A percentile compares a stretch with the other conserved stretches of the same genome.
Evolutionary conservation across 1,140 invertebrate genomes (phyloP).

Genomic region (Zaprionus davidi): DNA sequence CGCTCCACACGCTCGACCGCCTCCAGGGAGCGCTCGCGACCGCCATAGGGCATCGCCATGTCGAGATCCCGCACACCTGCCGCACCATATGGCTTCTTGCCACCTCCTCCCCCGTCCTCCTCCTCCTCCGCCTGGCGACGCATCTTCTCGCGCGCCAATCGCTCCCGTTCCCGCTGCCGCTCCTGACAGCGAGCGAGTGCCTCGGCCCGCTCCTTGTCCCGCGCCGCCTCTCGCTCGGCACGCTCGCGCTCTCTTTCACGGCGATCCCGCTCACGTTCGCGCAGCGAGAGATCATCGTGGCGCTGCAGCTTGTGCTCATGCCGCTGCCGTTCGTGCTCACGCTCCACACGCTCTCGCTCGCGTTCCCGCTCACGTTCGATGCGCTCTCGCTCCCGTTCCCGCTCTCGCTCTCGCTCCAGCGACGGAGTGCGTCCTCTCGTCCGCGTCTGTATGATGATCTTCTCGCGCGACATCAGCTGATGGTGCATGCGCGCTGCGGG

Average conservation of each 20-base stretch:
- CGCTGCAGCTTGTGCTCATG: conserved; percentile 63
- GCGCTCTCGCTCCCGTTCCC: conserved; percentile 63
- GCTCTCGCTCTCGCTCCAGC: conserved; percentile 63
- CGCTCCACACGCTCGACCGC: conserved; percentile 56
- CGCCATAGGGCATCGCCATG: conserved; percentile 63
- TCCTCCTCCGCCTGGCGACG: conserved; percentile 84
- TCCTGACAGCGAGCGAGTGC: conserved; percentile 86
- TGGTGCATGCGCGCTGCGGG: conserved; percentile 76
- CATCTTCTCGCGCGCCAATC: conserved; percentile 85
- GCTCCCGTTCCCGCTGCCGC: conserved; percentile 87
- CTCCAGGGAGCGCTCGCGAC: conserved; percentile 77
- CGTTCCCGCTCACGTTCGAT: conserved; percentile 84
- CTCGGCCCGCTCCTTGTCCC: conserved; percentile 86
- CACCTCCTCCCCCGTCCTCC: conserved; percentile 24
- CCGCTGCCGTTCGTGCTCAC: conserved; percentile 62
- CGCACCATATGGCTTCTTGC: conserved; percentile 60
- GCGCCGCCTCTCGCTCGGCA: conserved; percentile 85
- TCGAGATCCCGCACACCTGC: conserved; percentile 64
- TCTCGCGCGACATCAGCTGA: conserved; percentile 76
- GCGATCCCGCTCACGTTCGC: conserved; percentile 85
- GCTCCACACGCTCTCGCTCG: conserved; percentile 84
- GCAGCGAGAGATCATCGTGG: conserved; percentile 76
- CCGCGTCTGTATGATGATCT: conserved; percentile 79
- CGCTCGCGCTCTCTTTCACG: conserved; percentile 81
- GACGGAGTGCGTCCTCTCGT: conserved; percentile 75